Conservation (phyloP, 2,797 vertebrate genomes). For the Esox masquinongy region DNA sequence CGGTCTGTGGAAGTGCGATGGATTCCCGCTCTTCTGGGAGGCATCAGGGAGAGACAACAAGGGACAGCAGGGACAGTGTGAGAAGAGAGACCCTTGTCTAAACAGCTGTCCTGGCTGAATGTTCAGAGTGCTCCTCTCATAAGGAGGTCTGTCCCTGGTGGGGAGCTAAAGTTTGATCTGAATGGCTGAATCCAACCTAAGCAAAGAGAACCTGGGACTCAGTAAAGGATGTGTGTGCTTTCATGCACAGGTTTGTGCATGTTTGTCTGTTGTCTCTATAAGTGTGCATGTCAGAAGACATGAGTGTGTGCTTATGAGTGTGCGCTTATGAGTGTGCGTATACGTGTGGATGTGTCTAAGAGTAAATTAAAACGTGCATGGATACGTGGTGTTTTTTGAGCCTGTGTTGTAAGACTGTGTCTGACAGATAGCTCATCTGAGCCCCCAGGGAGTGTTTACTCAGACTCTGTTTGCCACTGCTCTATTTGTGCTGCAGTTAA, state of each 20-base stretch:
- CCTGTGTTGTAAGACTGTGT: slow-evolving; percentile 11
- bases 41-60: slow-evolving; percentile 50
- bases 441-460: slow-evolving; percentile 73
- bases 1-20: slow-evolving; percentile 40
- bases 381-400: neutral
- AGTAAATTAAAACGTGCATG: neutral
- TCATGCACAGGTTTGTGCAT: neutral
- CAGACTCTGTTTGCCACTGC: slow-evolving; percentile 72
- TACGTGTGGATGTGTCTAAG: neutral
- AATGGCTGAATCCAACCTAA: slow-evolving; percentile 11
- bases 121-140: slow-evolving; percentile 43
- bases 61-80: slow-evolving; percentile 65
- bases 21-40: slow-evolving; percentile 44
- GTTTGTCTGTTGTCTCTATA: neutral
- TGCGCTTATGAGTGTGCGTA: neutral
- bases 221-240: neutral
- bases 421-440: slow-evolving; percentile 57
- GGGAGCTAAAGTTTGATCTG: slow-evolving; percentile 33
- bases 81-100: slow-evolving; percentile 58
- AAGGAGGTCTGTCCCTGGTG: slow-evolving; percentile 29
- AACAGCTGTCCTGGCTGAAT: slow-evolving; percentile 70
- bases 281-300: neutral
- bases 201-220: neutral
- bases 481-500: slow-evolving; percentile 81
- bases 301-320: neutral